A percentile compares a stretch with the other conserved stretches of the same genome.
Conservation (phyloP, 2,888 invertebrate genomes). For the Drosophila prostipennis region DNA sequence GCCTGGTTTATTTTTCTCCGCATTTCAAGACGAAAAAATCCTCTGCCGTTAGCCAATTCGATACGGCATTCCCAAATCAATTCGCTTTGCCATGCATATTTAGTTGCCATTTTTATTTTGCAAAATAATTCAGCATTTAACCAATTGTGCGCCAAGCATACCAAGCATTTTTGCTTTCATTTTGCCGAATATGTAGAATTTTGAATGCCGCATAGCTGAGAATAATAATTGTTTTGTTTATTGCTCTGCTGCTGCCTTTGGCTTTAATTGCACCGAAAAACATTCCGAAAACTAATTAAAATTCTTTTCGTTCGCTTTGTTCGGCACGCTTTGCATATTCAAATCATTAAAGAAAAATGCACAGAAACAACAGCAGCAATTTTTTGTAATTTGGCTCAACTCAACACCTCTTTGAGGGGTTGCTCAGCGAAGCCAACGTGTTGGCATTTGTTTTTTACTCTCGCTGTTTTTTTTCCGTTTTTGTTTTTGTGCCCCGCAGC, state of each 20-base stretch:
- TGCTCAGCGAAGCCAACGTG: constrained; percentile 55
- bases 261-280: constrained; percentile 55
- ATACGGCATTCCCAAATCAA: constrained; percentile 29
- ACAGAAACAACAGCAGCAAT: constrained; percentile 28
- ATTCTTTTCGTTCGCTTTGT: constrained; percentile 50
- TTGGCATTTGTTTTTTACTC: constrained; percentile 59
- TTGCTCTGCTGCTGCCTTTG: constrained; percentile 33
- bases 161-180: constrained; percentile 23
- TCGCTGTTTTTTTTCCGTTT: constrained; percentile 12
- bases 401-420: constrained; percentile 62
- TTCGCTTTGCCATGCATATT: constrained; percentile 37
- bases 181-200: constrained; percentile 8
- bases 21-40: neutral
- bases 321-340: constrained; percentile 47
- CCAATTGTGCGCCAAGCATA: constrained; percentile 8
- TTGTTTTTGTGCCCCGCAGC: constrained; percentile 51
- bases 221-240: constrained; percentile 53
- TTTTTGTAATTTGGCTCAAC: constrained; percentile 58
- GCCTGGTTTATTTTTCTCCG: constrained; percentile 33
- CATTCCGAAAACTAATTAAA: constrained; percentile 63
- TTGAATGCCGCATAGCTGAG: constrained; percentile 3
- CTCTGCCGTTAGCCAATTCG: constrained; percentile 13
- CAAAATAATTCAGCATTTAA: constrained; percentile 27
- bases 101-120: constrained; percentile 24
- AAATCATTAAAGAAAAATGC: constrained; percentile 56